These are phyloP conservation scores for Tolypeutes matacus DNA, from an alignment of 2,797 vertebrate species.

Conservation along the genomic window DNA sequence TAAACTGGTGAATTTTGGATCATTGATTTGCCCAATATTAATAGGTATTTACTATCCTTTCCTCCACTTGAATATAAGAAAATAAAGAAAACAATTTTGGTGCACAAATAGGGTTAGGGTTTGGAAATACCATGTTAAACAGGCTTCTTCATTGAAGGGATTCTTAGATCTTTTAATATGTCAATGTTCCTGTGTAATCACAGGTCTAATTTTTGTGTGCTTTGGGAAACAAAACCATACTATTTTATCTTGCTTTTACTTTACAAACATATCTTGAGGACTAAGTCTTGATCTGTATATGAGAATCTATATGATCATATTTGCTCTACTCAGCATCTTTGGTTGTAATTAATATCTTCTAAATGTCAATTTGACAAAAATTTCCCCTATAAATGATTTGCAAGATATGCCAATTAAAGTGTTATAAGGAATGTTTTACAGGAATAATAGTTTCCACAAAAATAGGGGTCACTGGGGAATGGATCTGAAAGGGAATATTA, in stretches of 20 bases:
- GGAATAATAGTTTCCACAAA: not conserved
- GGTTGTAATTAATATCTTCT: constrained; percentile 54
- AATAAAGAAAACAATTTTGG: not conserved
- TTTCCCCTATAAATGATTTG: not conserved
- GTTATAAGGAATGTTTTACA: not conserved
- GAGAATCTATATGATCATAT: not conserved
- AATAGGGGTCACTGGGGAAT: not conserved
- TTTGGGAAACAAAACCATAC: not conserved
- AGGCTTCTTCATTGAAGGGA: not conserved
- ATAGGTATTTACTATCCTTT: not conserved
- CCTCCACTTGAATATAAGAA: not conserved
- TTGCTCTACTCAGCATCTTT: not conserved
- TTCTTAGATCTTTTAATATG: constrained; percentile 46
- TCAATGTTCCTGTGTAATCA: not conserved
- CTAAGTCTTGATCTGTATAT: not conserved
- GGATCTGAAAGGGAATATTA: not conserved
- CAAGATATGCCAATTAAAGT: constrained; percentile 14
- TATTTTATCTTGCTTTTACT: not conserved
- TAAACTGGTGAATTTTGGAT: not conserved
- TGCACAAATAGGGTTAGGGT: not conserved
- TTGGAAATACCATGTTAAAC: not conserved
- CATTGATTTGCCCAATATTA: not conserved
- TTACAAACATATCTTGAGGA: constrained; percentile 38
- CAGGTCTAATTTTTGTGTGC: not conserved
- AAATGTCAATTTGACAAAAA: constrained; percentile 32